Conservation (phyloP, 1,140 invertebrate genomes). For the Lithobius niger region DNA sequence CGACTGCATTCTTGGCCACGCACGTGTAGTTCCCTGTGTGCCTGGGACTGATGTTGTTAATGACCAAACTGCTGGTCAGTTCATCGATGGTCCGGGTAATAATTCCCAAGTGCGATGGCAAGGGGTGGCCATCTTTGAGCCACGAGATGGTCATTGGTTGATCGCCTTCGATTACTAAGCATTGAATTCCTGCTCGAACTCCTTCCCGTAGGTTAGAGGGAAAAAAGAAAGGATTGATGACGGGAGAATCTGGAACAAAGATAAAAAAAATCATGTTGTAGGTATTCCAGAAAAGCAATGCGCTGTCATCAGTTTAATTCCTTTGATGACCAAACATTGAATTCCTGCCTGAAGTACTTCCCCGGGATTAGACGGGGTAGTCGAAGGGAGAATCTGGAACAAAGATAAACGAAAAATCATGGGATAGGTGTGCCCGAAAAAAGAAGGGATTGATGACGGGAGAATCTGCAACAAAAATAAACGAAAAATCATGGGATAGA, state of each 20-base stretch:
- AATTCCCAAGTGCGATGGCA: constrained; percentile 35
- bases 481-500: too few species aligned
- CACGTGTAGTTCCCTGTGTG: constrained; percentile 82
- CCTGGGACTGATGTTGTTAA: constrained; percentile 65
- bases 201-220: constrained; percentile 29
- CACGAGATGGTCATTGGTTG: constrained; percentile 72
- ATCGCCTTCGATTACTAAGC: constrained; percentile 87
- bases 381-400: too few species aligned
- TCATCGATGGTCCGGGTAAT: constrained; percentile 56
- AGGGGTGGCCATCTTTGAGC: constrained; percentile 53
- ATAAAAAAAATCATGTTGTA: neutral
- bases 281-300: too few species aligned
- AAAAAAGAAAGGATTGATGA: constrained; percentile 35
- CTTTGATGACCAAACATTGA: too few species aligned
- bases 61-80: constrained; percentile 75
- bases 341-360: too few species aligned
- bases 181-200: constrained; percentile 50
- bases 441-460: too few species aligned
- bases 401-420: too few species aligned
- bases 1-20: constrained; percentile 40
- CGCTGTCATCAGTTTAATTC: too few species aligned
- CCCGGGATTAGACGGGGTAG: too few species aligned
- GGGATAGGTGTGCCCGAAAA: too few species aligned
- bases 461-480: too few species aligned
- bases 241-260: constrained; percentile 33